These are phyloP conservation scores for Drosophila teissieri DNA, from an alignment of 1,140 invertebrate genomes.

Conservation along the genomic window DNA sequence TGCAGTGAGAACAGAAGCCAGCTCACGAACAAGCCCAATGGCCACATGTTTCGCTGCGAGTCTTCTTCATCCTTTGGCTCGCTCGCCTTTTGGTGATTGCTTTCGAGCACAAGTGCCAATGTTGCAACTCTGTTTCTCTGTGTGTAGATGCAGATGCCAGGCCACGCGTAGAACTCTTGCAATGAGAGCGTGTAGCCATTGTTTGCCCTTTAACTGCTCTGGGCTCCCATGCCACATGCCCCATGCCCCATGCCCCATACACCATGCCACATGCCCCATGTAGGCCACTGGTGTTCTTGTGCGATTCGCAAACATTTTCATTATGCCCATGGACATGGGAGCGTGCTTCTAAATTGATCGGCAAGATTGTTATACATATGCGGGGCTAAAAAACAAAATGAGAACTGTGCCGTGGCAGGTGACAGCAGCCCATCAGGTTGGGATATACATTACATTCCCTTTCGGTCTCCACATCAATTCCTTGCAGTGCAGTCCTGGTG, in stretches of 20 bases:
- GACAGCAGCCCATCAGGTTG: background rate
- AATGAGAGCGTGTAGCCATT: conserved; percentile 76
- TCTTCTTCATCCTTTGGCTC: too few species aligned
- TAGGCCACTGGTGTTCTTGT: conserved; percentile 30
- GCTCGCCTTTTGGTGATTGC: too few species aligned
- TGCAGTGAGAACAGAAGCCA: conserved; percentile 61
- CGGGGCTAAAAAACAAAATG: background rate
- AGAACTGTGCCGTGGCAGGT: background rate
- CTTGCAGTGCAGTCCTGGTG: background rate
- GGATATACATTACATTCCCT: background rate
- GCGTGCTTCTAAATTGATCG: conserved; percentile 19
- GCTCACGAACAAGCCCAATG: background rate
- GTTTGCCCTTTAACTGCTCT: conserved; percentile 13
- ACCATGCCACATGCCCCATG: too few species aligned
- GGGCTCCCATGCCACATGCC: background rate
- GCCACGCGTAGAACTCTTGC: conserved; percentile 80
- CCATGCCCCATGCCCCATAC: too few species aligned
- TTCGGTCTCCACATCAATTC: background rate
- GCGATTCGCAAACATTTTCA: conserved; percentile 73
- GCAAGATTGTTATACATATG: conserved; percentile 3
- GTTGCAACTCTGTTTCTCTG: background rate
- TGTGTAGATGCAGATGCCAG: conserved; percentile 13
- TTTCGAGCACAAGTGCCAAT: too few species aligned
- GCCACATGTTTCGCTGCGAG: too few species aligned
- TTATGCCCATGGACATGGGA: conserved; percentile 28